Percentiles rank a stretch among this genome's conserved stretches.
phyloP scores from a whole-genome alignment of 2,113 vertebrate genomes.

The Symphodus melops region DNA sequence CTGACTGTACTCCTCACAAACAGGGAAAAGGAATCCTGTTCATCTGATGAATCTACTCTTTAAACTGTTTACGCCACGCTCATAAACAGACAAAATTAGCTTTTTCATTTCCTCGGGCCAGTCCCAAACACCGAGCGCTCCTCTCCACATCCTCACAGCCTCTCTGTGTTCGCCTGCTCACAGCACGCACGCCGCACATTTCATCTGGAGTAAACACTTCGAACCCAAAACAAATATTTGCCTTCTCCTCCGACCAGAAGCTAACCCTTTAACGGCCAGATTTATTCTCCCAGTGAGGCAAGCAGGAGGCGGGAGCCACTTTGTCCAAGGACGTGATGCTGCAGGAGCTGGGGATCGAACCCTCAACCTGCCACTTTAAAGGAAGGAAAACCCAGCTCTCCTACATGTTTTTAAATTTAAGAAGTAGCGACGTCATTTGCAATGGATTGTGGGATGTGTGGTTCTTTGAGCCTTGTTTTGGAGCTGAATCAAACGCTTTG shows the following conservation, averaged over 20 bases:
- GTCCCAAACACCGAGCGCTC: slow-evolving; percentile 28
- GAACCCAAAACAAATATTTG: slow-evolving; percentile 59
- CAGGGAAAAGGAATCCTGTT: neutral
- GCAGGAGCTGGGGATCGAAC: too few species aligned
- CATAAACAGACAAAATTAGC: slow-evolving; percentile 51
- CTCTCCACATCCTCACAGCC: slow-evolving; percentile 24
- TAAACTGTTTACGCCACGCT: slow-evolving; percentile 42
- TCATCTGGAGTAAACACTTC: slow-evolving; percentile 62
- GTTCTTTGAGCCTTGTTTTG: too few species aligned
- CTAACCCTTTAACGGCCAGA: neutral
- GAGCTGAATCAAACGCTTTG: too few species aligned
- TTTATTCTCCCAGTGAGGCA: neutral
- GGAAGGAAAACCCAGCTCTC: too few species aligned
- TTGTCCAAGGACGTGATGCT: too few species aligned
- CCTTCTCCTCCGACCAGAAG: slow-evolving; percentile 4
- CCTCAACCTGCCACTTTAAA: too few species aligned
- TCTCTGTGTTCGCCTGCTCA: slow-evolving; percentile 35
- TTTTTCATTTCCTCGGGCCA: slow-evolving; percentile 33
- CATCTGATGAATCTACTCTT: slow-evolving; percentile 16
- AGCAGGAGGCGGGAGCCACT: neutral
- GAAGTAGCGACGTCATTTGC: too few species aligned
- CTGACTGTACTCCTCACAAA: slow-evolving; percentile 5
- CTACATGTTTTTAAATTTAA: too few species aligned
- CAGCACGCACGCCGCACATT: slow-evolving; percentile 29
- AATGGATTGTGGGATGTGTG: too few species aligned